Evolutionary conservation across 2,888 invertebrate species (phyloP), one percentile per base, ranked within the genome.

Genomic region (Orchesella flavescens): DNA sequence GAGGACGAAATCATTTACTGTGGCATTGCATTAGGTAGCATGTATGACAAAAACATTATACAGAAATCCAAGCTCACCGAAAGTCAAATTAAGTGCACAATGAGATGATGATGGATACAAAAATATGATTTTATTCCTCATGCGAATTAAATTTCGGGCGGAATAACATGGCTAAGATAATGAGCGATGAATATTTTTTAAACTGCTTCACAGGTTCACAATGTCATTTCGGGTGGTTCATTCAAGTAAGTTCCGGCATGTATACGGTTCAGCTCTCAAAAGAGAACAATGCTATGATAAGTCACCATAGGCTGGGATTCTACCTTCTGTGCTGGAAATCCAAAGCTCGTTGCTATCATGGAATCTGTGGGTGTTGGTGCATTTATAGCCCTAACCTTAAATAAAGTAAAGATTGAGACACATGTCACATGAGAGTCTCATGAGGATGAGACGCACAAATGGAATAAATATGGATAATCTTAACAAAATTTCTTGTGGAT

Each of bases 261-360:
- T 98, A 90, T 95, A 94, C 90, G 97, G 96, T 88, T 95, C 95
- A 90, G 94, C 96, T 89, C 92, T 96, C n/a, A 97, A 97, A 92
- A 93, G 98, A 91, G 98, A 98, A 91, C 96, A 97, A 91, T 98
- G 98, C 92, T 98, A 97, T 92, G 98, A 99, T 92, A 97, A 98
- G 91, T 97, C 97, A 90, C 97, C 98, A 74, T n/a, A n/a, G n/a
- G n/a, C n/a, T 98, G 98, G 96, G 99, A 99, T 91, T 97, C 97
- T 86, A 97, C 97, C 87, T 98, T 98, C 91, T 98, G 98, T 92
- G 97, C 97, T 88, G 98, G 98, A 89, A 99, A 99, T 92, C 98
- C 98, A 71, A 98, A 97, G 91, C 98, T 97, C 92, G 92, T 98
- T 90, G 98, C 98, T 88, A 96, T 98, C 89, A 98, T 97, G 66